Base-by-base conservation (phyloP, 1,140 invertebrate genomes). In the Drosophila nasuta region DNA sequence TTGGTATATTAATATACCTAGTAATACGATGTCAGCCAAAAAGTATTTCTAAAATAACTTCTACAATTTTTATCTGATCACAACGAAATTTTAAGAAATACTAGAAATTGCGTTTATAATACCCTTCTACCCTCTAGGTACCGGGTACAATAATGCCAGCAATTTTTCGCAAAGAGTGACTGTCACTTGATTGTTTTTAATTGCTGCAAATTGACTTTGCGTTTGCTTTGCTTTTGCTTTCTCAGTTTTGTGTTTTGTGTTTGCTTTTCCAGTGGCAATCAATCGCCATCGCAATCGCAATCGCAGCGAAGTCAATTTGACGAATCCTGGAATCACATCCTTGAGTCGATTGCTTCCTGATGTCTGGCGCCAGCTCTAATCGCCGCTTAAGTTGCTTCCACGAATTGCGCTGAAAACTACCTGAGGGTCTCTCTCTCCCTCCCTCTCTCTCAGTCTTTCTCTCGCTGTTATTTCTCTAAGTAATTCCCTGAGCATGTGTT, bases 181-280 rank as follows among this genome's bases (percentile, higher is more conserved):
- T 43, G 15, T 57, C 17, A 68, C 60, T 73, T 73, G 70, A 73
- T 73, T 73, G 70, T 35, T 48, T 68, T 73, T 68, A 73, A 73
- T 73, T 73, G 70, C 51, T 57, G 57, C 10, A 59, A 70, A 69
- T 75, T 75, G 57, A 17, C 49, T 45, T 49, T 69, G 38, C 49
- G n/a, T 68, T 38, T n/a, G 35, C 60, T 30, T 20, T 43, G 56
- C 7, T 52, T 63, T 10, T 2, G 11, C 33, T 70, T 8, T 38
- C 35, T 38, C 20, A 25, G 20, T 25, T 25, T 25, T 25, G 20
- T 25, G 20, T 25, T 4, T 25, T 20, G 20, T 20, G 20, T 20
- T 2, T 10, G 35, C 10, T 5, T 33, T 33, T 8, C 6, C 33
- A 25, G 20, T 25, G 20, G 3, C 20, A 3, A 25, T 25, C 20